phyloP scores from a whole-genome alignment of 2,888 invertebrate species.

The Aspidiotus rigidus region DNA sequence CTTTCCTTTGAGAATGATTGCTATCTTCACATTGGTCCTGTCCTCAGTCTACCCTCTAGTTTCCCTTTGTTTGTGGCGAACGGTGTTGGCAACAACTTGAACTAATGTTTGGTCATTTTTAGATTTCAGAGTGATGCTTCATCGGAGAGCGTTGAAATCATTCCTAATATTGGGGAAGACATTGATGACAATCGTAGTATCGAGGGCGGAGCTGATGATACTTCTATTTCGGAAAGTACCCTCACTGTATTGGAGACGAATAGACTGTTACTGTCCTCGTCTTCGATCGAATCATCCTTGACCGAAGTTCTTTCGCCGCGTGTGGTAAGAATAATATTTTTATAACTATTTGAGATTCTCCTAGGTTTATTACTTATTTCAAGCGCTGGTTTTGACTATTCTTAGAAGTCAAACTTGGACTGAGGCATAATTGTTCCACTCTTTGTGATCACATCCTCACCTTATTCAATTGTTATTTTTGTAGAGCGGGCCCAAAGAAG shows the following conservation, averaged over 20 bases:
- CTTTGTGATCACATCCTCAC: too few species aligned
- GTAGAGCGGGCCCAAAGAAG: too few species aligned
- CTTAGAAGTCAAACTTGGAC: too few species aligned
- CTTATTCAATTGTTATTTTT: too few species aligned
- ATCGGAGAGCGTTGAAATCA: constrained; percentile 53
- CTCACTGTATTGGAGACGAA: constrained; percentile 41
- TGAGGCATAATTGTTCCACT: too few species aligned
- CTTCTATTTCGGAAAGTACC: constrained; percentile 65
- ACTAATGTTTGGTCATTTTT: neutral
- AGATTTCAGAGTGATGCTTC: constrained; percentile 38
- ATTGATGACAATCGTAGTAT: constrained; percentile 23
- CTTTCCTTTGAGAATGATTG: too few species aligned
- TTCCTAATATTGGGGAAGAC: constrained; percentile 52
- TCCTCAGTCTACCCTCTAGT: too few species aligned
- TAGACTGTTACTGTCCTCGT: constrained; percentile 39
- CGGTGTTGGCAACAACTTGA: neutral
- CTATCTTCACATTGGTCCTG: too few species aligned
- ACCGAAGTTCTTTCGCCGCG: constrained; percentile 38
- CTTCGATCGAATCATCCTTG: constrained; percentile 39
- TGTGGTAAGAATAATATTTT: constrained; percentile 36
- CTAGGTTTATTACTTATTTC: too few species aligned
- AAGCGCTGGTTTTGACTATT: too few species aligned
- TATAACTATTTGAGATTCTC: too few species aligned
- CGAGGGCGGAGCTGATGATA: constrained; percentile 54
- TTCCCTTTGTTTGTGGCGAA: too few species aligned